Conservation (phyloP, 2,888 invertebrate genomes). For the Amitus sp. region DNA sequence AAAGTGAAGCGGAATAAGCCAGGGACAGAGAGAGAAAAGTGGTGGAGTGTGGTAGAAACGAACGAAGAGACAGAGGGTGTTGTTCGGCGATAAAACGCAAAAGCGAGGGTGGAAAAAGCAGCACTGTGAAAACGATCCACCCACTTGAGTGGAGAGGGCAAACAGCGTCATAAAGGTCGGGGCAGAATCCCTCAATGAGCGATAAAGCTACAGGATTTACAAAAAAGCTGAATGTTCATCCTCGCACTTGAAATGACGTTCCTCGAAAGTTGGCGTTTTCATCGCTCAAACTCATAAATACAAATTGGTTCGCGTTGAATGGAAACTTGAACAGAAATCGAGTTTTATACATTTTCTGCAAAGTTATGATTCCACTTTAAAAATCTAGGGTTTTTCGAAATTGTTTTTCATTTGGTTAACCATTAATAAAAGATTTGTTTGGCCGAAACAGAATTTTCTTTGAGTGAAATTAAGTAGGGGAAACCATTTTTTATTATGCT, state of each 20-base stretch:
- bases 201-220: slow-evolving; percentile 41
- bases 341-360: too few species aligned
- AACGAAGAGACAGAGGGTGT: slow-evolving; percentile 37
- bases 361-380: too few species aligned
- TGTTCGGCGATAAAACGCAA: slow-evolving; percentile 42
- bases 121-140: slow-evolving; percentile 47
- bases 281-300: slow-evolving; percentile 34
- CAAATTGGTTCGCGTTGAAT: too few species aligned
- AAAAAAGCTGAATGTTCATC: slow-evolving; percentile 50
- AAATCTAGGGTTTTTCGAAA: too few species aligned
- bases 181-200: slow-evolving; percentile 46
- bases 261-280: slow-evolving; percentile 30
- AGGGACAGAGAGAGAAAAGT: slow-evolving; percentile 16
- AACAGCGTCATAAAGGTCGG: slow-evolving; percentile 56
- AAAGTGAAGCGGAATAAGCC: slow-evolving; percentile 1
- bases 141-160: slow-evolving; percentile 53
- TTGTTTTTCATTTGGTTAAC: too few species aligned
- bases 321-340: too few species aligned
- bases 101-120: slow-evolving; percentile 41
- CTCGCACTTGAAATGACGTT: slow-evolving; percentile 55
- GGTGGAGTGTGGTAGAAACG: slow-evolving; percentile 29
- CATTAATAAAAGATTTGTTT: too few species aligned
- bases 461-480: too few species aligned
- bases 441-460: too few species aligned
- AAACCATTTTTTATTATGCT: too few species aligned